Conservation (phyloP, 2,888 invertebrate species). For the Hypselothyrea guttata region DNA sequence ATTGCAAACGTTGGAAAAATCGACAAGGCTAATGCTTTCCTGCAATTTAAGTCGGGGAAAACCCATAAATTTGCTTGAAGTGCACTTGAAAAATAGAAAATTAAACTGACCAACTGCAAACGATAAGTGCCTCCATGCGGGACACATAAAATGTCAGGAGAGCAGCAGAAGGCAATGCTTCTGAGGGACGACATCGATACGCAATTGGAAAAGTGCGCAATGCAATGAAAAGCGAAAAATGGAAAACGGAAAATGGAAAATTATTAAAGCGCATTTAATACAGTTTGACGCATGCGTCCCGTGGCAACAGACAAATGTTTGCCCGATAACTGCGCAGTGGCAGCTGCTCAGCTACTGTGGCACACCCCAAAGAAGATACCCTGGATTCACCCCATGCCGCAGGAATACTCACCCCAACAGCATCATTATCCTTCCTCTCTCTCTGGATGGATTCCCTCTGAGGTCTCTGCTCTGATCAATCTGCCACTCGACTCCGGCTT, state of each 20-base stretch:
- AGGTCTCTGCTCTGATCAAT: conserved; percentile 42
- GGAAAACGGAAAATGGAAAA: conserved; percentile 66
- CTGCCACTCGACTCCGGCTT: conserved; percentile 59
- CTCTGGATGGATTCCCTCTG: conserved; percentile 60
- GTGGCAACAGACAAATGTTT: conserved; percentile 4
- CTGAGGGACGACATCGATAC: conserved; percentile 19
- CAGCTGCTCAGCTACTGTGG: conserved; percentile 53
- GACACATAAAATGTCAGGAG: conserved; percentile 31
- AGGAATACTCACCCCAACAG: conserved; percentile 8
- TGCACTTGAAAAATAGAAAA: conserved; percentile 50
- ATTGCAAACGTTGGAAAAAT: conserved; percentile 58
- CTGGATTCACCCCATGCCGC: neutral
- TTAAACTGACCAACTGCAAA: conserved; percentile 32
- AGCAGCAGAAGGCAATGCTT: conserved; percentile 11
- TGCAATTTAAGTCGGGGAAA: conserved; percentile 33
- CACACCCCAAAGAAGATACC: conserved; percentile 21
- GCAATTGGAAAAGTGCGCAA: conserved; percentile 46
- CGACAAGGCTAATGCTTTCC: conserved; percentile 55
- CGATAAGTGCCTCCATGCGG: conserved; percentile 52
- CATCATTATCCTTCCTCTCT: conserved; percentile 5
- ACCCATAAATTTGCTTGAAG: conserved; percentile 47
- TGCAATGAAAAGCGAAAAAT: conserved; percentile 55
- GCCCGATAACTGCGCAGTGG: conserved; percentile 59
- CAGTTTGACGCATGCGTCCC: conserved; percentile 62
- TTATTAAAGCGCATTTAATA: conserved; percentile 68